A percentile compares a stretch with the other conserved stretches of the same genome.
phyloP scores from a whole-genome alignment of 2,888 invertebrate genomes.

The Apocheima hispidaria region DNA sequence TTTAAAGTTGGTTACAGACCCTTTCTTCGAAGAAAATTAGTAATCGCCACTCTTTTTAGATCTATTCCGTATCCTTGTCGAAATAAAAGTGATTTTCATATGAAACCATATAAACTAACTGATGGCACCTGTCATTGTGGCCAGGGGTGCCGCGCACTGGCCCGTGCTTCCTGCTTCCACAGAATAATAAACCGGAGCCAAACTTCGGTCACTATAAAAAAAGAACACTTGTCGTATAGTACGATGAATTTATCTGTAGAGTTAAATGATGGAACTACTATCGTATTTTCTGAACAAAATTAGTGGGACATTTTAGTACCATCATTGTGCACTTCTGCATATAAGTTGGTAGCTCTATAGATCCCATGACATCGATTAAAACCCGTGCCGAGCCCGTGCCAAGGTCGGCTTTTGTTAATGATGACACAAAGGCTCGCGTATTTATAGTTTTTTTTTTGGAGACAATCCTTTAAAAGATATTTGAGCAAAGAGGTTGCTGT shows the following conservation, averaged over 20 bases:
- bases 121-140: constrained; percentile 39
- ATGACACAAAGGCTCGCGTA: not conserved
- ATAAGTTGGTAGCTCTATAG: not conserved
- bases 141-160: constrained; percentile 44
- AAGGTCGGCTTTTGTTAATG: constrained; percentile 34
- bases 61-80: not conserved
- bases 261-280: not conserved
- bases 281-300: not conserved
- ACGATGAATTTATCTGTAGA: not conserved
- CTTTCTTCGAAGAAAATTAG: constrained; percentile 8
- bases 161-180: constrained; percentile 48
- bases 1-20: constrained; percentile 1
- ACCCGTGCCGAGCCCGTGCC: constrained; percentile 17
- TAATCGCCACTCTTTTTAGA: not conserved
- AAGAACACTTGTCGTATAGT: constrained; percentile 6
- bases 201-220: constrained; percentile 30
- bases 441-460: not conserved
- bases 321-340: not conserved
- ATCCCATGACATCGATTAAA: constrained; percentile 30
- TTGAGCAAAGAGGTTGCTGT: not conserved
- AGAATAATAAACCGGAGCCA: constrained; percentile 20
- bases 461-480: too few relatives aligned
- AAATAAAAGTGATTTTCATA: constrained; percentile 20
- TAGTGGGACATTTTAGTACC: not conserved
- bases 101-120: constrained; percentile 22